Conservation (phyloP, 2,888 invertebrate genomes). For the Aleiodes alternator region DNA sequence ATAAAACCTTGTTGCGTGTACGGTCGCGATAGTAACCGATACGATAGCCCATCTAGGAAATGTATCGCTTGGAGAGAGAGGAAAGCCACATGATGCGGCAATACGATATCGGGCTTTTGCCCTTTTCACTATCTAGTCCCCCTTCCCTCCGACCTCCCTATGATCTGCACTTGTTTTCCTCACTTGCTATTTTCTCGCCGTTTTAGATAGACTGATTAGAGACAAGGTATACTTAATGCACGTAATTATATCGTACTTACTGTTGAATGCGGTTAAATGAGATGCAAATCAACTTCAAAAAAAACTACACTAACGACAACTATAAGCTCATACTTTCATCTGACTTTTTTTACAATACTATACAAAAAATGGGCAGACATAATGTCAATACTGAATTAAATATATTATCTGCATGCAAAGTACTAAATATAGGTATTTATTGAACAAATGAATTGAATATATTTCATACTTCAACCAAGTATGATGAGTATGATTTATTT, state of each 20-base stretch:
- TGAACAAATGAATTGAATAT: too few relatives aligned
- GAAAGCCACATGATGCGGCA: slow-evolving; percentile 30
- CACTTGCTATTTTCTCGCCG: slow-evolving; percentile 43
- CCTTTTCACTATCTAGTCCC: slow-evolving; percentile 8
- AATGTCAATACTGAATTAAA: too few relatives aligned
- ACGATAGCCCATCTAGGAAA: slow-evolving; percentile 58
- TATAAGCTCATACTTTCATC: too few relatives aligned
- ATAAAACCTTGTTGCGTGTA: slow-evolving; percentile 43
- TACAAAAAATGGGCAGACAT: too few relatives aligned
- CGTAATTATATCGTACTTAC: slow-evolving; percentile 52
- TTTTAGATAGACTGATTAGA: slow-evolving; percentile 15
- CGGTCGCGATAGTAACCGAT: slow-evolving; percentile 49
- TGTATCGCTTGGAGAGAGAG: slow-evolving; percentile 52
- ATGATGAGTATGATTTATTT: too few relatives aligned
- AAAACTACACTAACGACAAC: background rate
- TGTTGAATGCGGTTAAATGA: slow-evolving; percentile 20
- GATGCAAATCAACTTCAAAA: slow-evolving; percentile 33
- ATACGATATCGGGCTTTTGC: slow-evolving; percentile 39
- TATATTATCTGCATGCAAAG: too few relatives aligned
- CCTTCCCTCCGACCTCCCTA: background rate
- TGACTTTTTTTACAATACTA: too few relatives aligned
- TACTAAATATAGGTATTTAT: too few relatives aligned
- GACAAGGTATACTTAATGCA: slow-evolving; percentile 48
- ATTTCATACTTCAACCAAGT: too few relatives aligned
- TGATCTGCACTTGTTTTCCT: slow-evolving; percentile 18